Percentiles rank a stretch among this genome's conserved stretches.
Evolutionary conservation across 1,140 invertebrate genomes (phyloP).

Genomic region (Heterodera schachtii): DNA sequence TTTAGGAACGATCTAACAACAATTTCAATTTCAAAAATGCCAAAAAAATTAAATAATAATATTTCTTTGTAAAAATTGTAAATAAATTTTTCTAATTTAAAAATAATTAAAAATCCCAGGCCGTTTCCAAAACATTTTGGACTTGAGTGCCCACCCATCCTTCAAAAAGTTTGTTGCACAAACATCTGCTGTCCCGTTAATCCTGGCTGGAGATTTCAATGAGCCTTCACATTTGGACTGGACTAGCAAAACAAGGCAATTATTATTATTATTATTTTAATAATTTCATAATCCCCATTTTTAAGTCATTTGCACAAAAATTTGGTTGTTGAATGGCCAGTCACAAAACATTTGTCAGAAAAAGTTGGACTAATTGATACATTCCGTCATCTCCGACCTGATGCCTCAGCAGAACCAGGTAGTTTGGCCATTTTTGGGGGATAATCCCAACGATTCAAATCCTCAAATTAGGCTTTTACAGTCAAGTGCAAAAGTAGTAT

Average conservation of each 20-base stretch:
- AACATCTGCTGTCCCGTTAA: slow-evolving; percentile 22
- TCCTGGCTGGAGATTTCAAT: slow-evolving; percentile 47
- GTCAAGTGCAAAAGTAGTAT: too few species aligned
- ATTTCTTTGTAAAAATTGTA: too few species aligned
- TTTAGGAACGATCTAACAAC: too few species aligned
- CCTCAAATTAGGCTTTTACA: too few species aligned
- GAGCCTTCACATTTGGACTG: slow-evolving; percentile 40
- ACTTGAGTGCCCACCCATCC: not conserved
- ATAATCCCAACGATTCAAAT: too few species aligned
- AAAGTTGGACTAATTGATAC: slow-evolving; percentile 29
- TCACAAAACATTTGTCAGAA: slow-evolving; percentile 33
- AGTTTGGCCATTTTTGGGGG: slow-evolving; percentile 4
- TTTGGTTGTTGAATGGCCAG: slow-evolving; percentile 37
- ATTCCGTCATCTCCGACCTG: slow-evolving; percentile 32
- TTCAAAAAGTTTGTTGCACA: slow-evolving; percentile 29
- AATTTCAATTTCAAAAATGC: too few species aligned
- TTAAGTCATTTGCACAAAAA: slow-evolving; percentile 31
- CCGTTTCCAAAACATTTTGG: slow-evolving; percentile 16
- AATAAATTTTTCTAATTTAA: not conserved
- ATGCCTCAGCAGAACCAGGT: slow-evolving; percentile 27
- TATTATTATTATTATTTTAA: not conserved
- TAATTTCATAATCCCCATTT: not conserved
- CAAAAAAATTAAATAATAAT: too few species aligned
- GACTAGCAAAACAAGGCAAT: slow-evolving; percentile 36
- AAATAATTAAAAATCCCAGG: not conserved